These are phyloP conservation scores for Cebus imitator DNA, from an alignment of 2,113 vertebrate genomes.

Conservation along the genomic window DNA sequence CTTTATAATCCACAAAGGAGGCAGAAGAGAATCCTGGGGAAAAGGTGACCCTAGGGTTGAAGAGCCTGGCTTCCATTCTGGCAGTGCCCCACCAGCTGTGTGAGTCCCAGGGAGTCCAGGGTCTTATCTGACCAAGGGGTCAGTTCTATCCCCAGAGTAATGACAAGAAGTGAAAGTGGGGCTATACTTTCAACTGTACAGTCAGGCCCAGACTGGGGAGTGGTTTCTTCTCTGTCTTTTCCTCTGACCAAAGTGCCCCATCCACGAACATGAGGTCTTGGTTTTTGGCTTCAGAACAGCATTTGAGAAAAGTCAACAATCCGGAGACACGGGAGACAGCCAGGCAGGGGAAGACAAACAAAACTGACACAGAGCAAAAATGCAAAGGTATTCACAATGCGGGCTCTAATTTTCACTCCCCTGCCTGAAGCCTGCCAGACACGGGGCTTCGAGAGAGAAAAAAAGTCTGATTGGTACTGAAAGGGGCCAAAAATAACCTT, in stretches of 20 bases:
- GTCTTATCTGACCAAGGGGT: background rate
- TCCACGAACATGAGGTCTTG: background rate
- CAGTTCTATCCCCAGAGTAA: no score
- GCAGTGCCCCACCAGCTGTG: fast-evolving
- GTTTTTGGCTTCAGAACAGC: constrained; percentile 51
- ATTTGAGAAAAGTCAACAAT: constrained; percentile 50
- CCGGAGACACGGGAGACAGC: constrained; percentile 22
- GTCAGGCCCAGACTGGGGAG: background rate
- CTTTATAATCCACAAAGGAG: background rate
- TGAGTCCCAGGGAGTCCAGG: no score
- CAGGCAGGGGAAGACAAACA: constrained; percentile 68
- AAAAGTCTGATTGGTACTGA: constrained; percentile 68
- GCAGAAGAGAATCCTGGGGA: no score
- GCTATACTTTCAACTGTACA: no score
- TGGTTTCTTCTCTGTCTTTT: background rate
- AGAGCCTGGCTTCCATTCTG: background rate
- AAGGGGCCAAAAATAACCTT: constrained; percentile 72
- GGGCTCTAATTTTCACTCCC: constrained; percentile 41
- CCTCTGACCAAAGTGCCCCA: background rate
- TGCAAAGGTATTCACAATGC: constrained; percentile 68
- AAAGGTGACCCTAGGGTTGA: fast-evolving
- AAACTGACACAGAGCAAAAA: constrained; percentile 65
- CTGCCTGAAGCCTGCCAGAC: constrained; percentile 64
- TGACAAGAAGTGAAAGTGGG: fast-evolving
- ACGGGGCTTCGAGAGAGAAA: constrained; percentile 24